Evolutionary conservation across 2,888 invertebrate genomes (phyloP).

Genomic region (Monopis laevigella): DNA sequence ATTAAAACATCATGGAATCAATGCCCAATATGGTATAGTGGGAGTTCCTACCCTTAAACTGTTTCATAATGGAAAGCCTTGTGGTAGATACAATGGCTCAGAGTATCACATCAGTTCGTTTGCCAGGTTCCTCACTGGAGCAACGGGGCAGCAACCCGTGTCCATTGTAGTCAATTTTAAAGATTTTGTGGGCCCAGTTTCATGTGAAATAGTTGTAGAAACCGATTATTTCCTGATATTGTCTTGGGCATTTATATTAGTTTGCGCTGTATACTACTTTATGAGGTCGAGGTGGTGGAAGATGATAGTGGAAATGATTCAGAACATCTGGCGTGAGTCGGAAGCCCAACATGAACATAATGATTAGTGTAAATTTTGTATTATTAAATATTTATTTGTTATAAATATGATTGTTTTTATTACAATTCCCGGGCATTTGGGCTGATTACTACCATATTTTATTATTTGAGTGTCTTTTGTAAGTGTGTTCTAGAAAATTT

Average conservation of each 20-base stretch:
- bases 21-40: slow-evolving; percentile 90
- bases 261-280: slow-evolving; percentile 79
- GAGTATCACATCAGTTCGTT: slow-evolving; percentile 83
- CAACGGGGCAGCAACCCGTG: slow-evolving; percentile 75
- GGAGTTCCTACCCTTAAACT: slow-evolving; percentile 90
- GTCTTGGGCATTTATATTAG: slow-evolving; percentile 86
- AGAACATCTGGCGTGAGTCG: slow-evolving; percentile 88
- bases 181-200: slow-evolving; percentile 84
- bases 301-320: slow-evolving; percentile 83
- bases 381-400: too few relatives aligned
- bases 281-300: slow-evolving; percentile 80
- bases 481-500: too few relatives aligned
- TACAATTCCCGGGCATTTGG: too few relatives aligned
- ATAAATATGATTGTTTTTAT: too few relatives aligned
- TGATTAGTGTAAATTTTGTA: too few relatives aligned
- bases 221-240: slow-evolving; percentile 83
- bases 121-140: slow-evolving; percentile 77
- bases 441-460: too few relatives aligned
- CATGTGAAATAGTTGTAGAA: slow-evolving; percentile 77
- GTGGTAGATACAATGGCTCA: slow-evolving; percentile 85
- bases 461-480: too few relatives aligned
- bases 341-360: slow-evolving; percentile 84
- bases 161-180: slow-evolving; percentile 76
- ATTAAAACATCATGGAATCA: slow-evolving; percentile 81
- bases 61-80: slow-evolving; percentile 88